phyloP scores from a whole-genome alignment of 2,888 invertebrate genomes.

The Pandemis corylana region DNA sequence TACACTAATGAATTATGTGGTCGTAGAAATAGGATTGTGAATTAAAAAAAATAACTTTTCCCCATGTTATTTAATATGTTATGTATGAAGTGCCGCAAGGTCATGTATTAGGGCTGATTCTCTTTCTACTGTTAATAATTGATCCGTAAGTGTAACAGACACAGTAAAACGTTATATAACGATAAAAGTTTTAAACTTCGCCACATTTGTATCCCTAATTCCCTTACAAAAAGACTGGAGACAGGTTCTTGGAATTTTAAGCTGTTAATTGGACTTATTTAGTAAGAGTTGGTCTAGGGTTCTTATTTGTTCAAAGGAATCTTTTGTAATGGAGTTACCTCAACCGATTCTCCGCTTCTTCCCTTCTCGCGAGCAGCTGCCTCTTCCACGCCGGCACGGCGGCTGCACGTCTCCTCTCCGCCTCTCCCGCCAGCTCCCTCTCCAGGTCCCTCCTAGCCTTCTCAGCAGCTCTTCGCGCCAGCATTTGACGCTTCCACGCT shows the following conservation, averaged over 20 bases:
- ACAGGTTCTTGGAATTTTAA: not conserved
- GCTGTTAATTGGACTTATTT: not conserved
- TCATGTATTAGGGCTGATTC: not conserved
- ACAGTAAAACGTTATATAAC: not conserved
- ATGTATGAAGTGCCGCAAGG: not conserved
- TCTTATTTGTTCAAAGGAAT: not conserved
- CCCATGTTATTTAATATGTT: not conserved
- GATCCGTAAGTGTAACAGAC: not conserved
- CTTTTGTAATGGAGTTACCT: constrained; percentile 84
- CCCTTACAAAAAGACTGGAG: not conserved
- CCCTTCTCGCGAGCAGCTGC: constrained; percentile 92
- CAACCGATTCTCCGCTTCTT: constrained; percentile 90
- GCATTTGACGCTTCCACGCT: constrained; percentile 97
- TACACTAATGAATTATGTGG: not conserved
- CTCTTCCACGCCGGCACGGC: constrained; percentile 98
- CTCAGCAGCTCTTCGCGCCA: constrained; percentile 97
- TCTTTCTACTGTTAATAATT: not conserved
- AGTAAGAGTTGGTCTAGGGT: not conserved
- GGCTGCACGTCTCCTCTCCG: constrained; percentile 92
- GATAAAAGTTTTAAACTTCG: not conserved
- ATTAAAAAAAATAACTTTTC: not conserved
- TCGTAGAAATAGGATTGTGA: not conserved
- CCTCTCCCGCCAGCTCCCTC: constrained; percentile 92
- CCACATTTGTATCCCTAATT: not conserved
- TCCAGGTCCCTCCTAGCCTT: constrained; percentile 96